A percentile compares a stretch with the other conserved stretches of the same genome.
Evolutionary conservation across 2,797 vertebrate genomes (phyloP).

Genomic region (Squalus acanthias): DNA sequence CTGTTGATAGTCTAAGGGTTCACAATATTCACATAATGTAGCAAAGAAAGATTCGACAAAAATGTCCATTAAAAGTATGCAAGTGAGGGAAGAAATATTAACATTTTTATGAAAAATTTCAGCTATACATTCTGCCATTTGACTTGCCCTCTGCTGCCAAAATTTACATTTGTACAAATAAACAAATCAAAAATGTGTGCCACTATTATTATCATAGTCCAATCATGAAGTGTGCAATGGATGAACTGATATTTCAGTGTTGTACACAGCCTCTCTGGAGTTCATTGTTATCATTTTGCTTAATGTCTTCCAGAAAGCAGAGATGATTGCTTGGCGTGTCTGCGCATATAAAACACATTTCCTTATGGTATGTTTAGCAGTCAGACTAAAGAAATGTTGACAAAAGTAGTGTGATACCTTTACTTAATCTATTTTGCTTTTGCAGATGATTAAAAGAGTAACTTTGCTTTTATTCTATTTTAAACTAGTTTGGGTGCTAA

Average conservation of each 20-base stretch:
- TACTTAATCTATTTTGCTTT: background rate
- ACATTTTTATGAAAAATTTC: slow-evolving; percentile 7
- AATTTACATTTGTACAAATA: slow-evolving; percentile 1
- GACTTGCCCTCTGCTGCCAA: background rate
- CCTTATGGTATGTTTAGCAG: too few species aligned
- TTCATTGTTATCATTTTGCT: slow-evolving; percentile 11
- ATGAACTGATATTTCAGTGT: background rate
- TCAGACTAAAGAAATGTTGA: background rate
- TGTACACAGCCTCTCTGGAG: background rate
- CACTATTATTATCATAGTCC: background rate
- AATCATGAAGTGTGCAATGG: background rate
- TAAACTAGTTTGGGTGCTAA: background rate
- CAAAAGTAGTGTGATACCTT: background rate
- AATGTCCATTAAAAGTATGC: background rate
- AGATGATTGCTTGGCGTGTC: background rate
- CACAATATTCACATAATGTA: background rate
- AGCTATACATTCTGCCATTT: background rate
- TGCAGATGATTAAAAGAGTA: background rate
- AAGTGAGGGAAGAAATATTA: background rate
- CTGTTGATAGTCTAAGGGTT: background rate
- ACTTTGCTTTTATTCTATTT: background rate
- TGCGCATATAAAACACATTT: background rate
- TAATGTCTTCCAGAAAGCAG: background rate
- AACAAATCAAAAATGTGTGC: background rate
- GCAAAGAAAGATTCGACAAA: background rate